Conservation (phyloP, 2,113 vertebrate species). For the Prinia subflava region DNA sequence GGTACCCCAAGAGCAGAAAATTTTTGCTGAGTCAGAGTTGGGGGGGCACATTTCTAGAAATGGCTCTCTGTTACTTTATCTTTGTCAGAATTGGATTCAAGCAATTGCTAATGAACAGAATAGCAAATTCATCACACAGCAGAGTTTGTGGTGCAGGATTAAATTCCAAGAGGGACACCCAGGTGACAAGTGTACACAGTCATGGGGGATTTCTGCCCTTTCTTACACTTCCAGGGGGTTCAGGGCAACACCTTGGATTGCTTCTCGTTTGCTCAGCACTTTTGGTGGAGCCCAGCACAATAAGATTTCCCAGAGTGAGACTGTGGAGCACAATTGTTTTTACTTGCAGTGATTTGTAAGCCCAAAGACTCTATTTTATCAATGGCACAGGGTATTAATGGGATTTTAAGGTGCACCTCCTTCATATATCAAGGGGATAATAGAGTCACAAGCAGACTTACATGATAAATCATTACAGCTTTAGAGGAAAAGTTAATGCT, state of each 20-base stretch:
- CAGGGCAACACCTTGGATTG: not conserved
- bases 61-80: not conserved
- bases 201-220: not conserved
- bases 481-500: not conserved
- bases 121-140: not conserved
- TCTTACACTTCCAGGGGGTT: not conserved
- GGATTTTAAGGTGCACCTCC: not conserved
- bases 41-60: not conserved
- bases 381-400: not conserved
- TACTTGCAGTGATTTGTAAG: not conserved
- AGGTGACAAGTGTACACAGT: accelerated
- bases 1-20: not conserved
- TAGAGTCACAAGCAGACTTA: not conserved
- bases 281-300: not conserved
- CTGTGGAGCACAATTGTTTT: not conserved
- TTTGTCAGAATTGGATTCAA: not conserved
- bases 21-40: not conserved
- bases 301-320: not conserved
- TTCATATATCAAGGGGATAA: not conserved
- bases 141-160: not conserved
- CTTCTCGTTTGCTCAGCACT: not conserved
- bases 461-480: not conserved
- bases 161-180: not conserved
- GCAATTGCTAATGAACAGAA: no score
- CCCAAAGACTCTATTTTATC: not conserved